Conservation (phyloP, 2,888 invertebrate genomes). For the Pyrrhia umbra region DNA sequence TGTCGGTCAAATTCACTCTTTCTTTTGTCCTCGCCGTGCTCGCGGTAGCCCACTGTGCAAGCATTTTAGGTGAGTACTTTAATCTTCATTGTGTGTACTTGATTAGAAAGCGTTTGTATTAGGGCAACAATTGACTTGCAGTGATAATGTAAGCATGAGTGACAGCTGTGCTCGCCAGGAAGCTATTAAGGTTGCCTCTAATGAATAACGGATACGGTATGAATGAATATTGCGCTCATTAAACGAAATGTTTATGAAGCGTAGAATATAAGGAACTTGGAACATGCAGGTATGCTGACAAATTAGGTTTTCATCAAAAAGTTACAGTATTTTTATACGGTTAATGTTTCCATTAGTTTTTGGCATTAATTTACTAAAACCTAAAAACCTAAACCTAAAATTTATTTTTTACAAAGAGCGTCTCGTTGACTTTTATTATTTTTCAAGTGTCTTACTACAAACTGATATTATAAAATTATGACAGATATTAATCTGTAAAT, state of each 20-base stretch:
- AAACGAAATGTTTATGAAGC: constrained; percentile 40
- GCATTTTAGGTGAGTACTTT: constrained; percentile 86
- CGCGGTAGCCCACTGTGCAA: constrained; percentile 77
- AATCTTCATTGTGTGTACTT: constrained; percentile 28
- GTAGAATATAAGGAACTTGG: constrained; percentile 10
- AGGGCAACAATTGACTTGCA: constrained; percentile 49
- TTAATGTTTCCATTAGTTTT: too few species aligned
- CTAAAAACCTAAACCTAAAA: background rate
- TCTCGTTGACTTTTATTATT: background rate
- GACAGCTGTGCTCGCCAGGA: constrained; percentile 55
- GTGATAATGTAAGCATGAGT: constrained; percentile 56
- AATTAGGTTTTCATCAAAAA: background rate
- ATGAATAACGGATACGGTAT: constrained; percentile 55
- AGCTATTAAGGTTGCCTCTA: constrained; percentile 50
- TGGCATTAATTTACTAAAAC: background rate
- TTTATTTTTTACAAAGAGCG: background rate
- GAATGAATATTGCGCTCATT: constrained; percentile 48
- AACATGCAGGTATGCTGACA: background rate
- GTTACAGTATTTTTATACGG: background rate
- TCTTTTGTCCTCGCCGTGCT: constrained; percentile 75
- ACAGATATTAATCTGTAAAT: too few species aligned
- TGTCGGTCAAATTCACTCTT: constrained; percentile 83
- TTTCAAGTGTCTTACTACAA: too few species aligned
- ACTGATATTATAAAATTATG: too few species aligned
- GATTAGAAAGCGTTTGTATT: constrained; percentile 58